Conservation (phyloP, 2,888 invertebrate genomes). For the Zonitis immaculata region DNA sequence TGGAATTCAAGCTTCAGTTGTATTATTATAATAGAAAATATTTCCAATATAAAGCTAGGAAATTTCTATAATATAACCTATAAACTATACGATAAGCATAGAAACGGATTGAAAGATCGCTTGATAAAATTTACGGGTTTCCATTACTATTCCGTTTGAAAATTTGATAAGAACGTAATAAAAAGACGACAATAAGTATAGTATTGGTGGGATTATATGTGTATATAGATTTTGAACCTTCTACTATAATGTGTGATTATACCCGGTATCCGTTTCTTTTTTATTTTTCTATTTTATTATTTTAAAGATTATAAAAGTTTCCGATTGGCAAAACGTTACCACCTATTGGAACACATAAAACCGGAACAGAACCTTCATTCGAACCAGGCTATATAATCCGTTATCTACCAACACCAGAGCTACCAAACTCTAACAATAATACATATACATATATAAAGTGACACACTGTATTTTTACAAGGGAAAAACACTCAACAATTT, state of each 20-base stretch:
- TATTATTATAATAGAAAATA: too few species aligned
- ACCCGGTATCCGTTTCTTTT: constrained; percentile 27
- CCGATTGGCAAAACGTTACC: constrained; percentile 24
- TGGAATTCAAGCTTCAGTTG: not conserved
- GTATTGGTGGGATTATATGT: too few species aligned
- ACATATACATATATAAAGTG: too few species aligned
- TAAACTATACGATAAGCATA: too few species aligned
- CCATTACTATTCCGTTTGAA: not conserved
- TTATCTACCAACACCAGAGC: constrained; percentile 37
- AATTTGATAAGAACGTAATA: constrained; percentile 14
- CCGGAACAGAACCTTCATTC: constrained; percentile 16
- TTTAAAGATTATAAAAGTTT: constrained; percentile 34
- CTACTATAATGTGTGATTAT: constrained; percentile 20
- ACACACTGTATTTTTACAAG: constrained; percentile 34
- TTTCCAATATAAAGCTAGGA: too few species aligned
- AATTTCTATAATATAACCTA: too few species aligned
- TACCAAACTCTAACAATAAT: constrained; percentile 29
- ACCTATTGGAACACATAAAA: constrained; percentile 20
- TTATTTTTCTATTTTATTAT: too few species aligned
- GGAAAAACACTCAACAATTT: too few species aligned
- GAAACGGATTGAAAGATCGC: too few species aligned
- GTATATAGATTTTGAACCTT: constrained; percentile 4
- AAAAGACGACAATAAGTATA: too few species aligned
- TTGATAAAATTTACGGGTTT: too few species aligned
- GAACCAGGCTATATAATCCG: constrained; percentile 33